phyloP scores from a whole-genome alignment of 2,113 vertebrate species.

The Macaca mulatta region DNA sequence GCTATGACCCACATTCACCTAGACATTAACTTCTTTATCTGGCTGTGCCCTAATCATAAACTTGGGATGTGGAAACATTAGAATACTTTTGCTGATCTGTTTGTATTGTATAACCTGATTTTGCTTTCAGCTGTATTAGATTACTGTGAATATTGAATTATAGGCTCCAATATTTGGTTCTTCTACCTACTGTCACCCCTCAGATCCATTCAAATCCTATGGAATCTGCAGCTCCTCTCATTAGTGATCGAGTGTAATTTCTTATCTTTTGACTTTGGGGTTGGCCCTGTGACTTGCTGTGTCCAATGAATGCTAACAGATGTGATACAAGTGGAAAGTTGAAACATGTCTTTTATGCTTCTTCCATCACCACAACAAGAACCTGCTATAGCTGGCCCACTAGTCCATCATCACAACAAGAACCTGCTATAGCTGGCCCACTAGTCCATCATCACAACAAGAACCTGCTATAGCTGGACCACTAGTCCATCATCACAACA shows the following conservation, averaged over 20 bases:
- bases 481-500: no score
- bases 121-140: neutral
- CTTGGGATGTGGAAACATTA: neutral
- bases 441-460: no score
- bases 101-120: neutral
- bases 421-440: no score
- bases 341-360: neutral
- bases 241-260: neutral
- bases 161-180: neutral
- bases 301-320: neutral
- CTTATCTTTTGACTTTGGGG: neutral
- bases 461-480: no score
- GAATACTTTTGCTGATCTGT: neutral
- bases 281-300: neutral
- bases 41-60: neutral
- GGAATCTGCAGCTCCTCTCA: neutral
- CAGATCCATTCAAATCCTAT: neutral
- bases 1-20: neutral
- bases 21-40: neutral
- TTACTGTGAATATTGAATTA: neutral
- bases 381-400: neutral
- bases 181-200: neutral
- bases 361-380: neutral
- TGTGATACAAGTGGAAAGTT: neutral
- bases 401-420: no score